Base-by-base conservation (phyloP, 2,888 invertebrate genomes). In the Melipona bicolor region DNA sequence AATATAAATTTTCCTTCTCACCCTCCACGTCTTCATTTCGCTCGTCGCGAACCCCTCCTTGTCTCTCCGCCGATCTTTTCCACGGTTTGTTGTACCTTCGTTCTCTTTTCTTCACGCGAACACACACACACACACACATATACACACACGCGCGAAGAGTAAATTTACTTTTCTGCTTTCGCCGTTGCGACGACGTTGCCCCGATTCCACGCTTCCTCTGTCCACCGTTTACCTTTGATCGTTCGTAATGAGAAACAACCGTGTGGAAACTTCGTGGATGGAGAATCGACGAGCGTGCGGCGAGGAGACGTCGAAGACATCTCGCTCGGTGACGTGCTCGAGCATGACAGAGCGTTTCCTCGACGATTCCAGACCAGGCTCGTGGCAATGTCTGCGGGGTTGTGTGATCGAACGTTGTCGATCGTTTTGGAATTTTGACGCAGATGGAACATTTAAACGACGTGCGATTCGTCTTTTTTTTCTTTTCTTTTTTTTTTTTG, bases 141-240 rank as follows among this genome's bases (percentile, higher is more conserved):
- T 17, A 3, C 21, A 21, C 21, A n/a, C 19, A 32, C 27, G 3
- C 36, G 24, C n/a, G 50, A 17, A 59, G 21, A 15, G 61, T 54
- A 65, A 78, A 77, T 78, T 81, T 81, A 54, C 64, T 70, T 78
- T 59, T 24, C 56, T 21, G 36, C 65, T 65, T 77, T 62, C 56
- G 78, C 71, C 65, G 24, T 15, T 49, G 59, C 27, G 27, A 52
- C 36, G 49, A 69, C 65, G 24, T 15, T 49, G 59, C 27, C 36
- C 56, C 36, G 49, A 69, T 78, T 65, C 49, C 62, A 61, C 32
- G 6, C 13, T 21, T 54, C 9, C 67, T 65, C 68, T 75, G 73
- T 74, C 62, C 69, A 56, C 75, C 79, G 79, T 85, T 85, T 80
- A 80, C 80, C 85, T 65, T 85, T 80, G 88, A 85, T 83, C 82